Evolutionary conservation across 2,797 vertebrate species (phyloP).

Genomic region (Scolopax rusticola): DNA sequence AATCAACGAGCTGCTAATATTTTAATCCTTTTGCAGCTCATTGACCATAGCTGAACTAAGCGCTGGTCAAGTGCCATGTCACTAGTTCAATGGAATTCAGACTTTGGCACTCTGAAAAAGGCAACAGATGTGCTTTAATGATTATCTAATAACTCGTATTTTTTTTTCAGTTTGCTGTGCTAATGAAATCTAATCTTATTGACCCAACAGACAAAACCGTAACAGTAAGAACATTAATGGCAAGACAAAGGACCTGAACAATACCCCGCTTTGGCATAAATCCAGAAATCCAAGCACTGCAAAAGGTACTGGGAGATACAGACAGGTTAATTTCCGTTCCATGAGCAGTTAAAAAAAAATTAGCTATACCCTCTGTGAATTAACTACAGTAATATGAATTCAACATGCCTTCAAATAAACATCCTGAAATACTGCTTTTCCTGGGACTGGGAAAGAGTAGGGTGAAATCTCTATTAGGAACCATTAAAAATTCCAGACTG

Average conservation of each 20-base stretch:
- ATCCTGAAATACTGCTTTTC: not conserved
- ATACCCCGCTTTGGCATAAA: constrained; percentile 7
- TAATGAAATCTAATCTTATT: constrained; percentile 64
- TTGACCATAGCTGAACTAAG: constrained; percentile 67
- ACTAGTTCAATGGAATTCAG: constrained; percentile 71
- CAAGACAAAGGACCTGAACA: constrained; percentile 40
- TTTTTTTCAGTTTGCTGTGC: constrained; percentile 45
- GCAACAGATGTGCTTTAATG: constrained; percentile 67
- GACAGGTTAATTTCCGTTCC: not conserved
- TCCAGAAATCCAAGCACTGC: not conserved
- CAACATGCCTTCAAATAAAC: not conserved
- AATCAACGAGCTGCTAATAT: constrained; percentile 38
- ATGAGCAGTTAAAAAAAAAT: not conserved
- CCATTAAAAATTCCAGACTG: not conserved
- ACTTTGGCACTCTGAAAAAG: constrained; percentile 68
- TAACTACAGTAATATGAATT: not conserved
- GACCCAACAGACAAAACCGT: constrained; percentile 41
- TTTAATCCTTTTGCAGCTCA: constrained; percentile 71
- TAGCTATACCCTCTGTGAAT: not conserved
- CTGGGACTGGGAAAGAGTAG: not conserved
- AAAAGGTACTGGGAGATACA: not conserved
- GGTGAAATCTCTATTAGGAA: not conserved
- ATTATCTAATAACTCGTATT: constrained; percentile 55
- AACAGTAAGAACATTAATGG: constrained; percentile 49
- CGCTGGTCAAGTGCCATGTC: constrained; percentile 64